Conservation (phyloP, 1,140 invertebrate genomes). For the Coptotermes formosanus region DNA sequence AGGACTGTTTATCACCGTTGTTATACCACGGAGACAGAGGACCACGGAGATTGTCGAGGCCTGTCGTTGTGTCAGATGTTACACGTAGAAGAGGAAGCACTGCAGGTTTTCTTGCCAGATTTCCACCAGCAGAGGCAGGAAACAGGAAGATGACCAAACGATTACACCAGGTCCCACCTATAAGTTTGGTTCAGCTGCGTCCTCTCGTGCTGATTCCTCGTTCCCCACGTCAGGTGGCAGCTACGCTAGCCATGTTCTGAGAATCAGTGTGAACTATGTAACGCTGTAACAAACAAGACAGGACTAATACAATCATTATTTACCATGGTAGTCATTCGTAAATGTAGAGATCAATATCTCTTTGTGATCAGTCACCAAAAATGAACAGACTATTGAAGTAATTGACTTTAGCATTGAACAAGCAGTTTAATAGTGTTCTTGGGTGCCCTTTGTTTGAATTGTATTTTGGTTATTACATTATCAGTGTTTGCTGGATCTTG, state of each 20-base stretch:
- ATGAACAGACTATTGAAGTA: not conserved
- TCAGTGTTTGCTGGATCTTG: not conserved
- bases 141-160: not conserved
- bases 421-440: no score
- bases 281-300: no score
- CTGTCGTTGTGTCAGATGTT: slow-evolving; percentile 1
- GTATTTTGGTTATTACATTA: not conserved
- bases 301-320: no score
- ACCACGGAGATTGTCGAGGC: not conserved
- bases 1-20: not conserved
- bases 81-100: not conserved
- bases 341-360: not conserved
- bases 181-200: slow-evolving; percentile 8
- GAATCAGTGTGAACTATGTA: not conserved
- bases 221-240: slow-evolving; percentile 27
- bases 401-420: no score
- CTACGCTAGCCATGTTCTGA: slow-evolving; percentile 27
- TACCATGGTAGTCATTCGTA: not conserved
- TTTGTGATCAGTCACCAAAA: not conserved
- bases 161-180: not conserved
- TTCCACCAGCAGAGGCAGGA: slow-evolving; percentile 12
- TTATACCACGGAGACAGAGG: not conserved
- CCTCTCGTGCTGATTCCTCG: slow-evolving; percentile 22
- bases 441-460: no score
- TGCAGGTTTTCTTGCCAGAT: not conserved